phyloP scores from a whole-genome alignment of 2,113 vertebrate genomes.

The Choloepus hoffmanni region DNA sequence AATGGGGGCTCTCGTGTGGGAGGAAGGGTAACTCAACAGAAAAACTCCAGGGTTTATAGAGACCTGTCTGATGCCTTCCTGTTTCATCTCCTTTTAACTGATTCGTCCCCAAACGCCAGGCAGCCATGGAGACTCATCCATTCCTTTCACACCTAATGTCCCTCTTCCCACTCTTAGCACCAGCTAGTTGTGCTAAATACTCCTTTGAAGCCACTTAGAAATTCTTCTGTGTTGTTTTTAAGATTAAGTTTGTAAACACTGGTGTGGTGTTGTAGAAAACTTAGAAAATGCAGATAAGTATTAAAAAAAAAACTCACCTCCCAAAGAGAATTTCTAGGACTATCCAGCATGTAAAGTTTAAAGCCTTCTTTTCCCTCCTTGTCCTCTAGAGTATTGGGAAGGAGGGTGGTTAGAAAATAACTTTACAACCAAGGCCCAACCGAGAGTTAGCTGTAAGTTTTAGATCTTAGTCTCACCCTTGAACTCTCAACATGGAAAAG shows the following conservation, averaged over 20 bases:
- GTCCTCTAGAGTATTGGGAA: not conserved
- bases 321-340: not conserved
- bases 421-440: not conserved
- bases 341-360: not conserved
- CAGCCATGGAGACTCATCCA: slow-evolving; percentile 41
- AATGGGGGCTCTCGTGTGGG: slow-evolving; percentile 62
- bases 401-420: not conserved
- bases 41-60: slow-evolving; percentile 44
- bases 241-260: slow-evolving; percentile 46
- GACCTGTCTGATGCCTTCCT: slow-evolving; percentile 69
- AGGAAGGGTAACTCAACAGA: slow-evolving; percentile 44
- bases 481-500: slow-evolving; percentile 9
- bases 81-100: slow-evolving; percentile 71
- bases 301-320: not conserved
- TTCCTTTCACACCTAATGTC: slow-evolving; percentile 44
- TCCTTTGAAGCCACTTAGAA: not conserved
- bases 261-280: not conserved
- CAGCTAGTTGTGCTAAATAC: not conserved
- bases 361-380: not conserved
- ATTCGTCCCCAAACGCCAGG: slow-evolving; percentile 70
- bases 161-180: slow-evolving; percentile 4
- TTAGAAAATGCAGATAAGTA: not conserved
- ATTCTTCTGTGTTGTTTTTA: not conserved
- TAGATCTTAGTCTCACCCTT: not conserved
- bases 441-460: not conserved